A percentile compares a stretch with the other conserved stretches of the same genome.
Evolutionary conservation across 2,888 invertebrate genomes (phyloP).

Genomic region (Shargacucullia verbasci): DNA sequence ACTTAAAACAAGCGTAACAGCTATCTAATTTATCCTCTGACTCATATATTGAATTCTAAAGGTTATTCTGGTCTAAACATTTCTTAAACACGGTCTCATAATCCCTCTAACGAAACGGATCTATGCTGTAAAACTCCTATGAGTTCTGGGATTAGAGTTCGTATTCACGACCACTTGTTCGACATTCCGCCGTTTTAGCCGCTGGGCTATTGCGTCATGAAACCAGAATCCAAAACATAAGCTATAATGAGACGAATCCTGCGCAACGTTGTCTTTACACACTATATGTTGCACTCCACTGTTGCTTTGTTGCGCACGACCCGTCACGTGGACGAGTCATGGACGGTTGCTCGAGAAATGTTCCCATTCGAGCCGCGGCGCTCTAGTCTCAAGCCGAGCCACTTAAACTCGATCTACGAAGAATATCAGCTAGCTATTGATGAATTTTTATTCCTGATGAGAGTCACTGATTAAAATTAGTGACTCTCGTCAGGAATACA

Average conservation of each 20-base stretch:
- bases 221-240: too few species aligned
- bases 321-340: slow-evolving; percentile 59
- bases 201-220: too few species aligned
- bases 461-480: neutral
- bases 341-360: slow-evolving; percentile 76
- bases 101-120: too few species aligned
- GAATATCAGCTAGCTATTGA: slow-evolving; percentile 25
- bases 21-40: too few species aligned
- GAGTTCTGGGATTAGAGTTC: too few species aligned
- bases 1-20: neutral
- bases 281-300: slow-evolving; percentile 2
- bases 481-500: too few species aligned
- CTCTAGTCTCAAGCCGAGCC: slow-evolving; percentile 22
- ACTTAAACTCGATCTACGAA: slow-evolving; percentile 20
- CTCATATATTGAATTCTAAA: too few species aligned
- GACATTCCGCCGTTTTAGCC: too few species aligned
- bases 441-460: neutral
- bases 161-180: too few species aligned
- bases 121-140: too few species aligned
- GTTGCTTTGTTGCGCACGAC: slow-evolving; percentile 26
- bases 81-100: too few species aligned
- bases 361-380: slow-evolving; percentile 36
- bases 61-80: too few species aligned
- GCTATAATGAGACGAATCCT: slow-evolving; percentile 27
- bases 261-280: slow-evolving; percentile 18